Percentiles rank a stretch among this genome's conserved stretches.
Conservation (phyloP, 2,888 invertebrate genomes). For the Dorcus hopei region DNA sequence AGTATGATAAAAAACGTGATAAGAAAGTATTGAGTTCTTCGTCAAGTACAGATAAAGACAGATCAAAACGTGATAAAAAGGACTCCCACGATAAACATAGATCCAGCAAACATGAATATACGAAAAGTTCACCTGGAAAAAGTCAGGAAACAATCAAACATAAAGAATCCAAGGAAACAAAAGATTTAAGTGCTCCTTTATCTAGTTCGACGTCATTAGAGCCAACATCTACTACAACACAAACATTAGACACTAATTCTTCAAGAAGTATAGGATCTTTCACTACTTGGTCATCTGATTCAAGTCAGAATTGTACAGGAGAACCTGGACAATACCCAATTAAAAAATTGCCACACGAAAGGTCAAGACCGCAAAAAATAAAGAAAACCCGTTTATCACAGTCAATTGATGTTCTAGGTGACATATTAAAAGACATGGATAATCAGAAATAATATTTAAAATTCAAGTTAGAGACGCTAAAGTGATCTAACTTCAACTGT, state of each 20-base stretch:
- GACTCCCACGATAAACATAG: constrained; percentile 11
- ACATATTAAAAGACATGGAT: constrained; percentile 47
- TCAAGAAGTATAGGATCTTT: not conserved
- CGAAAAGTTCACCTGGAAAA: constrained; percentile 5
- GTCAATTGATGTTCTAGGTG: constrained; percentile 45
- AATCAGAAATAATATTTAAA: constrained; percentile 30
- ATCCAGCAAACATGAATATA: constrained; percentile 6
- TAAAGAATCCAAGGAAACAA: not conserved
- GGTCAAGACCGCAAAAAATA: constrained; percentile 34
- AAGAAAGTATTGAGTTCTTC: constrained; percentile 16
- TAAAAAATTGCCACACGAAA: constrained; percentile 27
- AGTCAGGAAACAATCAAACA: not conserved
- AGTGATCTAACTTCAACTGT: constrained; percentile 14
- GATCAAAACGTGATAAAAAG: constrained; percentile 16
- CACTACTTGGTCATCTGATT: not conserved
- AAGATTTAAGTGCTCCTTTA: not conserved
- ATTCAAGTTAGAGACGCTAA: constrained; percentile 13
- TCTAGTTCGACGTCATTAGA: not conserved
- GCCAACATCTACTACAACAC: not conserved
- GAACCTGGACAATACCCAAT: constrained; percentile 8
- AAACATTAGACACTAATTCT: not conserved
- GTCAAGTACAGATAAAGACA: constrained; percentile 18
- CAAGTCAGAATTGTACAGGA: constrained; percentile 3
- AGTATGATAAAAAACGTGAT: constrained; percentile 22
- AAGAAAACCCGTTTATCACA: constrained; percentile 35